Evolutionary conservation across 2,113 vertebrate genomes (phyloP), one percentile per base, ranked within the genome.

Genomic region (Chaetops frenatus): DNA sequence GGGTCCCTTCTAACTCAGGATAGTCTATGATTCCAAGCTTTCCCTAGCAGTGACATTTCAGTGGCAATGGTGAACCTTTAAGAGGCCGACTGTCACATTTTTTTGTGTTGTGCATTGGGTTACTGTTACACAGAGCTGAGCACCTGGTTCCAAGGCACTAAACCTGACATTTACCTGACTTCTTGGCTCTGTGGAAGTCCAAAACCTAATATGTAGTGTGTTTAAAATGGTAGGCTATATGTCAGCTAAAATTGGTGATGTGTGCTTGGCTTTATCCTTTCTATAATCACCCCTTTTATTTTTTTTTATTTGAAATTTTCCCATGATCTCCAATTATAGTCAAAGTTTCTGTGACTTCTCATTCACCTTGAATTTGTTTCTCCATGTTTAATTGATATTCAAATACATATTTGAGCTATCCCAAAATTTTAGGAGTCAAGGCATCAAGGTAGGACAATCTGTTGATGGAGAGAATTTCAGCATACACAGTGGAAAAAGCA

Each of bases 31-130:
- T 40, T 47, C 61, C 35, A 61, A 35, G 29, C 4, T 58, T 73
- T 91, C 86, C n/a, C 42, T 48, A 21, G 23, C 54, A 21, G 19
- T 45, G 42, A 28, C 6, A 28, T 86, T 80, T 81, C 28, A 61
- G n/a, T 48, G 24, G 4, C 33, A 56, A 17, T 16, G 42, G 4
- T 40, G 29, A 86, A 65, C 10, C 1, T 61, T 45, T 60, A 60
- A 42, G 54, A 53, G 27, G 28, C 2, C 0, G 1, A 23, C 10
- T 62, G 36, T 40, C 44, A 47, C 4, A 9, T 12, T 12, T 64
- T 64, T 80, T 64, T 40, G 8, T 79, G 25, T 31, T 53, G 17
- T 53, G 5, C 47, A 50, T 10, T 84, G 17, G 31, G 27, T 73
- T 83, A 51, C 10, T 57, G 28, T 69, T 83, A 14, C 8, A 20